phyloP scores from a whole-genome alignment of 2,888 invertebrate species.

The Tortricodes alternella region DNA sequence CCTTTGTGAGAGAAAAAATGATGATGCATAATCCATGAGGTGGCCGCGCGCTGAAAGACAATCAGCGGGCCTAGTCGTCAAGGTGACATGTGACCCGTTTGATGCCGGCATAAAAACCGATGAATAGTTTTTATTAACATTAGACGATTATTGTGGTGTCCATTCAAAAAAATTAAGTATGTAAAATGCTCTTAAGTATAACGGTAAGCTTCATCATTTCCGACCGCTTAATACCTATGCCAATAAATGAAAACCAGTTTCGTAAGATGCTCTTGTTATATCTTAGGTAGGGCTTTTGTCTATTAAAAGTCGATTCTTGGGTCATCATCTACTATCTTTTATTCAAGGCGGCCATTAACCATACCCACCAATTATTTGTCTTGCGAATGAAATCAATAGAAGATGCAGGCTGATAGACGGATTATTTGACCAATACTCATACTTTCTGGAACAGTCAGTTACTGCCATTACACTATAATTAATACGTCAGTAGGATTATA shows the following conservation, averaged over 20 bases:
- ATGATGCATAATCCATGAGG: conserved; percentile 34
- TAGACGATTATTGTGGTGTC: conserved; percentile 1
- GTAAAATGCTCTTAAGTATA: conserved; percentile 4
- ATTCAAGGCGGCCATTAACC: not conserved
- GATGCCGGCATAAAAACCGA: not conserved
- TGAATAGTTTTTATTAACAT: conserved; percentile 1
- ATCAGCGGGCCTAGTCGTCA: not conserved
- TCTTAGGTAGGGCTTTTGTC: not conserved
- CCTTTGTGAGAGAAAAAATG: conserved; percentile 42
- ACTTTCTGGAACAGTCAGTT: conserved; percentile 12
- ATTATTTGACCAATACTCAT: not conserved
- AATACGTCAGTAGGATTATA: not conserved
- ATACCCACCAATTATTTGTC: too few relatives aligned
- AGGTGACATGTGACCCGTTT: not conserved
- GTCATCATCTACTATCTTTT: not conserved
- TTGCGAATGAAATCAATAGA: not conserved
- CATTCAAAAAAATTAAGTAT: conserved; percentile 7
- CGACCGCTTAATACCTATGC: conserved; percentile 1
- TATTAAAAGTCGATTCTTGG: not conserved
- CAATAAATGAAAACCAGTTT: conserved; percentile 16
- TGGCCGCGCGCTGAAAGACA: conserved; percentile 28
- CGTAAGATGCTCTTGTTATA: not conserved
- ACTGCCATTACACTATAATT: not conserved
- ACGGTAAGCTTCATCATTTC: conserved; percentile 24
- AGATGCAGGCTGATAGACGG: conserved; percentile 12